Percentiles rank a stretch among this genome's conserved stretches.
These are phyloP conservation scores for Diadumene lineata DNA, from an alignment of 92 coral and sea anemone genomes.

Conservation along the genomic window DNA sequence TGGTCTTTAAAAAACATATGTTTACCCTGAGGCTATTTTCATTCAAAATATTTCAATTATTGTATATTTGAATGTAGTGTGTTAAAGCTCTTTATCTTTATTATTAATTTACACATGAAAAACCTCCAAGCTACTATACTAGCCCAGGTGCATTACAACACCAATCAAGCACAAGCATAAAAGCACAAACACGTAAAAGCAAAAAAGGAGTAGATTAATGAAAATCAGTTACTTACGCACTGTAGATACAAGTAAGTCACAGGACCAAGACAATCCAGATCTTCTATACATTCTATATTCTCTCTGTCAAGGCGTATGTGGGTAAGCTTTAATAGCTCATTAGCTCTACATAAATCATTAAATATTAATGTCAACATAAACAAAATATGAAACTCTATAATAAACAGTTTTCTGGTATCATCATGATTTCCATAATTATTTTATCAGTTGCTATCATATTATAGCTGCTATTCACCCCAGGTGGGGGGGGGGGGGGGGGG, in stretches of 20 bases:
- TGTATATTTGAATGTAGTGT: too few species aligned
- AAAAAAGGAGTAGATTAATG: neutral
- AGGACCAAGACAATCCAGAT: constrained; percentile 91
- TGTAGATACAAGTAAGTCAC: constrained; percentile 91
- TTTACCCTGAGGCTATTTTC: neutral
- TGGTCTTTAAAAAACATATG: neutral
- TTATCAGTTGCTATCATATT: too few species aligned
- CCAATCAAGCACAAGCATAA: too few species aligned
- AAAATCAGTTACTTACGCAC: constrained; percentile 46
- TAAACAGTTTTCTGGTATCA: too few species aligned
- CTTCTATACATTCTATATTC: constrained; percentile 65
- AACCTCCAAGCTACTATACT: neutral
- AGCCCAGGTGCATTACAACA: neutral
- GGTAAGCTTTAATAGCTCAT: constrained; percentile 58
- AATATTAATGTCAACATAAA: too few species aligned
- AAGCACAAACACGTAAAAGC: too few species aligned
- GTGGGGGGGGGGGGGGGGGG: too few species aligned
- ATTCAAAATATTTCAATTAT: too few species aligned
- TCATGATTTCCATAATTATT: too few species aligned
- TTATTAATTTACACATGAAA: neutral
- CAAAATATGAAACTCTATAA: too few species aligned
- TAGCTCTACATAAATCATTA: constrained; percentile 50
- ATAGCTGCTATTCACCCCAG: too few species aligned
- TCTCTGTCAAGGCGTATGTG: constrained; percentile 94
- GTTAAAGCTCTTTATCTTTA: too few species aligned